Evolutionary conservation across 2,888 invertebrate genomes (phyloP).

Genomic region (Pocota personata): DNA sequence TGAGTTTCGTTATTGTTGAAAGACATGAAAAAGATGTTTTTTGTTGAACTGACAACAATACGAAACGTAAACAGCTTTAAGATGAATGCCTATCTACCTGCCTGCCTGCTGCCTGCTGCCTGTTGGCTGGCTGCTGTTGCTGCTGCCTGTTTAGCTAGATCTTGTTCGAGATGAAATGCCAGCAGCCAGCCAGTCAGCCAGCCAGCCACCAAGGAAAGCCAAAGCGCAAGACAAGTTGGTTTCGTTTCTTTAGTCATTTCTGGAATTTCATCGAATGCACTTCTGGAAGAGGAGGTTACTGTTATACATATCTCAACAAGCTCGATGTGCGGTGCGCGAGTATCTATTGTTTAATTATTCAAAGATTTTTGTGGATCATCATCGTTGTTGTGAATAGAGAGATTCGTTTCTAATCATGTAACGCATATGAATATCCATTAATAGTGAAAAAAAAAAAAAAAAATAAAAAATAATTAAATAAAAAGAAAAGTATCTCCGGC

Average conservation of each 20-base stretch:
- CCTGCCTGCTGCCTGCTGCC: conserved; percentile 33
- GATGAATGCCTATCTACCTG: conserved; percentile 70
- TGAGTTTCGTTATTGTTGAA: conserved; percentile 62
- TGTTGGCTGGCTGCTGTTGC: conserved; percentile 22
- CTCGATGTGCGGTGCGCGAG: conserved; percentile 27
- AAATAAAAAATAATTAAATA: not conserved
- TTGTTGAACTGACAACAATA: conserved; percentile 72
- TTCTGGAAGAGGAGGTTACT: conserved; percentile 56
- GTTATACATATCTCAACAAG: not conserved
- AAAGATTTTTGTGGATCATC: conserved; percentile 42
- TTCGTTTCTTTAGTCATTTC: conserved; percentile 73
- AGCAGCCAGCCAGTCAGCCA: conserved; percentile 23
- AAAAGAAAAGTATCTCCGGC: not conserved
- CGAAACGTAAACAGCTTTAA: conserved; percentile 73
- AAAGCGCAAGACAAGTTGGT: conserved; percentile 72
- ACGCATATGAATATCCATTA: conserved; percentile 26
- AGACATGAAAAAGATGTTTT: conserved; percentile 72
- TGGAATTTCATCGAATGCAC: conserved; percentile 74
- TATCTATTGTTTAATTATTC: conserved; percentile 49
- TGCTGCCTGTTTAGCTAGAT: conserved; percentile 70
- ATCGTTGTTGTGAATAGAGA: conserved; percentile 34
- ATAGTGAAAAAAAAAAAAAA: conserved; percentile 20
- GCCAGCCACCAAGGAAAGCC: conserved; percentile 60
- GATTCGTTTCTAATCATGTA: conserved; percentile 26
- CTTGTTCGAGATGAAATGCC: conserved; percentile 67